Conservation (phyloP, 2,113 vertebrate species). For the Corythoichthys intestinalis region DNA sequence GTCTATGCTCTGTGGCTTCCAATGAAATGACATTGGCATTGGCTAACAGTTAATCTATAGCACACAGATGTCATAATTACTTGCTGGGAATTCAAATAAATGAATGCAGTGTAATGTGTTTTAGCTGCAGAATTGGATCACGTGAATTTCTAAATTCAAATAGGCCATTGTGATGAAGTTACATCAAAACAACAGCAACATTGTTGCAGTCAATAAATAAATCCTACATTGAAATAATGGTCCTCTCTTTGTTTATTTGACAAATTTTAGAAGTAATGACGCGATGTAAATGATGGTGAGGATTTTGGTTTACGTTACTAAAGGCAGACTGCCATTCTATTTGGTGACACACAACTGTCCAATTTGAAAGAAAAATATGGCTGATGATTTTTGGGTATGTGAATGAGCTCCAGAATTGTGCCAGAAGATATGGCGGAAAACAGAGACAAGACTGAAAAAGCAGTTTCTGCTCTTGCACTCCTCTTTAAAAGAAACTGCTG, state of each 20-base stretch:
- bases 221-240: background rate
- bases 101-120: background rate
- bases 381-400: too few relatives aligned
- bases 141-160: background rate
- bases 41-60: background rate
- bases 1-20: background rate
- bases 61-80: background rate
- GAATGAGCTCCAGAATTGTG: too few relatives aligned
- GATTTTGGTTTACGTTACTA: too few relatives aligned
- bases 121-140: background rate
- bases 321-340: too few relatives aligned
- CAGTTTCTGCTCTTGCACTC: too few relatives aligned
- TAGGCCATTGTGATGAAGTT: background rate
- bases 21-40: background rate
- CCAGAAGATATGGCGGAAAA: too few relatives aligned
- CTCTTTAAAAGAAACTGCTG: too few relatives aligned
- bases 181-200: background rate
- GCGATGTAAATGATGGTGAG: background rate
- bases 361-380: too few relatives aligned
- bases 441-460: too few relatives aligned
- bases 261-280: background rate
- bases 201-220: background rate
- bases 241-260: background rate
- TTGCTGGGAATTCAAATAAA: background rate
- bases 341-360: too few relatives aligned